Evolutionary conservation across 2,888 invertebrate species (phyloP), one percentile per base, ranked within the genome.

Genomic region (Hydroisotoma schaefferi): DNA sequence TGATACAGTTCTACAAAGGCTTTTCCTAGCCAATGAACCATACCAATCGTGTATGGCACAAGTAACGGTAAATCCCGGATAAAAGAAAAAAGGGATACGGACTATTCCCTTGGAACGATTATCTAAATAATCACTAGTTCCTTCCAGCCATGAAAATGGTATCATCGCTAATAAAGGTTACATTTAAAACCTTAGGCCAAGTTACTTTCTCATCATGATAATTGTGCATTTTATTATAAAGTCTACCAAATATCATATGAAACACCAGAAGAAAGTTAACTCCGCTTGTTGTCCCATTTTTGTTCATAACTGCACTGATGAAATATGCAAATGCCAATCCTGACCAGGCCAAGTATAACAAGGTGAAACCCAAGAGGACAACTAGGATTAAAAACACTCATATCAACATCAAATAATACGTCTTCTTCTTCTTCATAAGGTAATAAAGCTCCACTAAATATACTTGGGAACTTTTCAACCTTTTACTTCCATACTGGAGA

Each of bases 261-360:
- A 67, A 20, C 2, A 57, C 27, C 23, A 61, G 44, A 12, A 67
- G 54, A 26, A 56, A n/a, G 23, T 49, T 51, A 22, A 57, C 64
- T 1, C 63, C 59, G 38, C 29, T 57, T n/a, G n/a, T n/a, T n/a
- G n/a, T n/a, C n/a, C n/a, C n/a, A n/a, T n/a, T n/a, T n/a, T n/a
- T n/a, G n/a, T n/a, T n/a, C n/a, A n/a, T n/a, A n/a, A n/a, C n/a
- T n/a, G n/a, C n/a, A n/a, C 59, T 66, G 25, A 66, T 38, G 26
- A 57, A 64, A 29, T 68, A 67, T 4, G 44, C 38, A 47, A 62
- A 68, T 23, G 64, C 57, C 2, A 66, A 33, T 3, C 65, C 55
- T 51, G 64, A 68, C 69, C 69, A 70, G 18, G 57, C 47, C 3
- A 70, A 37, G 38, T 64, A 70, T n/a, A 66, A 27, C 2, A 20